Evolutionary conservation across 2,113 vertebrate genomes (phyloP).

Genomic region (Etheostoma spectabile): DNA sequence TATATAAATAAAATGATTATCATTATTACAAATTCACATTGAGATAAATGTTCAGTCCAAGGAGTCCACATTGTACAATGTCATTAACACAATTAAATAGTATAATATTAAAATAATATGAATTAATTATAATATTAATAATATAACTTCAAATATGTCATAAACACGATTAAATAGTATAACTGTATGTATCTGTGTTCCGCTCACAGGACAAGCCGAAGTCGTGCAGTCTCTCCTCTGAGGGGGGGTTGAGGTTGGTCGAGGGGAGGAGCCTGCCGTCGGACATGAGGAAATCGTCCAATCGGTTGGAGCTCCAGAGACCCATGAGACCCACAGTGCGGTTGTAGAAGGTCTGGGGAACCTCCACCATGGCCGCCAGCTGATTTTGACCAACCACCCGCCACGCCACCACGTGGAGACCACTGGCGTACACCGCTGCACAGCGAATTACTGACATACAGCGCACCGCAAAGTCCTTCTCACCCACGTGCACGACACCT

Average conservation of each 20-base stretch:
- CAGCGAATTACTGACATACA: constrained; percentile 76
- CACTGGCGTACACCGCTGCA: constrained; percentile 77
- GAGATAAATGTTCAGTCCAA: too few relatives aligned
- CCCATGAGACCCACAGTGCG: constrained; percentile 87
- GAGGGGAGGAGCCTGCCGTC: constrained; percentile 73
- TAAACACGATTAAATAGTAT: not conserved
- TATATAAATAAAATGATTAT: too few relatives aligned
- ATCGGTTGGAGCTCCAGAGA: constrained; percentile 82
- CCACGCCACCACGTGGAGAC: constrained; percentile 82
- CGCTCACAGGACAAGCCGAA: constrained; percentile 88
- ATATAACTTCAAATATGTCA: too few relatives aligned
- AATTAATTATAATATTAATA: too few relatives aligned
- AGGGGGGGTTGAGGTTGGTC: constrained; percentile 57
- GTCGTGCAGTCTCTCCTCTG: constrained; percentile 75
- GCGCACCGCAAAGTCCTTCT: constrained; percentile 79
- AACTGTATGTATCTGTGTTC: not conserved
- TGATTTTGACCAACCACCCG: constrained; percentile 50
- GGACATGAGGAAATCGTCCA: constrained; percentile 85
- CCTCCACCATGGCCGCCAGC: constrained; percentile 77
- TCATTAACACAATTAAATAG: too few relatives aligned
- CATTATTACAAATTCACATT: too few relatives aligned
- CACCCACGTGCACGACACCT: constrained; percentile 72
- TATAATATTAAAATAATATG: too few relatives aligned
- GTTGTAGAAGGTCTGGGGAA: constrained; percentile 84
- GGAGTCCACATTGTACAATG: too few relatives aligned